A percentile compares a stretch with the other conserved stretches of the same genome.
Conservation (phyloP, 2,888 invertebrate species). For the Scrobipalpa atriplicella region DNA sequence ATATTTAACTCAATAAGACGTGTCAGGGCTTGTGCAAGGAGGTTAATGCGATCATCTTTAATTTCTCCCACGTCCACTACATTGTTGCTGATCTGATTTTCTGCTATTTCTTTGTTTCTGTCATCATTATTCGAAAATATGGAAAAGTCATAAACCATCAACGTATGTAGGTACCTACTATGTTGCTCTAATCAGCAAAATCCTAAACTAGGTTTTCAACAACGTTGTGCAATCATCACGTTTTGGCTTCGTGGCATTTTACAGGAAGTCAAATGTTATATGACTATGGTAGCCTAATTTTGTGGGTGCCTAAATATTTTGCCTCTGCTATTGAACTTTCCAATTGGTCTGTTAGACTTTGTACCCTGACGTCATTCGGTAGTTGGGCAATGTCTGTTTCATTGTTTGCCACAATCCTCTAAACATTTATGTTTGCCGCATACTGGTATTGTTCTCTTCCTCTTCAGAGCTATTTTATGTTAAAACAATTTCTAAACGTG, state of each 20-base stretch:
- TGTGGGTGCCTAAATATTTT: constrained; percentile 30
- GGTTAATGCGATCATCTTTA: constrained; percentile 49
- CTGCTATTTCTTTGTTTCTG: not conserved
- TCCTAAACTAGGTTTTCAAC: not conserved
- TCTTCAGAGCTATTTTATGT: not conserved
- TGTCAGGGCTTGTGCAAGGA: constrained; percentile 44
- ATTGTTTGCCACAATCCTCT: constrained; percentile 59
- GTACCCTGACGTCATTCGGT: constrained; percentile 59
- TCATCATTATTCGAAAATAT: not conserved
- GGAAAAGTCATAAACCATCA: not conserved
- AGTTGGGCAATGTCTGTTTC: constrained; percentile 41
- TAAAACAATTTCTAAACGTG: not conserved
- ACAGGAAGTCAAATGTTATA: constrained; percentile 2
- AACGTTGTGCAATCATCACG: not conserved
- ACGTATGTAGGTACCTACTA: not conserved
- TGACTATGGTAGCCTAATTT: constrained; percentile 4
- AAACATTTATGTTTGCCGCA: constrained; percentile 18
- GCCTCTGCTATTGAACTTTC: constrained; percentile 59
- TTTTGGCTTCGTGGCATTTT: not conserved
- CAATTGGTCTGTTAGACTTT: constrained; percentile 64
- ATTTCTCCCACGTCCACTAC: constrained; percentile 39
- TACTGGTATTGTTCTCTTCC: constrained; percentile 9
- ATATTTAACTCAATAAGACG: constrained; percentile 51
- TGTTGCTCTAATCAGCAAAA: not conserved
- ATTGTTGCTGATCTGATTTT: not conserved